Evolutionary conservation across 1,140 invertebrate genomes (phyloP).

Genomic region (Drosophila lacertosa): DNA sequence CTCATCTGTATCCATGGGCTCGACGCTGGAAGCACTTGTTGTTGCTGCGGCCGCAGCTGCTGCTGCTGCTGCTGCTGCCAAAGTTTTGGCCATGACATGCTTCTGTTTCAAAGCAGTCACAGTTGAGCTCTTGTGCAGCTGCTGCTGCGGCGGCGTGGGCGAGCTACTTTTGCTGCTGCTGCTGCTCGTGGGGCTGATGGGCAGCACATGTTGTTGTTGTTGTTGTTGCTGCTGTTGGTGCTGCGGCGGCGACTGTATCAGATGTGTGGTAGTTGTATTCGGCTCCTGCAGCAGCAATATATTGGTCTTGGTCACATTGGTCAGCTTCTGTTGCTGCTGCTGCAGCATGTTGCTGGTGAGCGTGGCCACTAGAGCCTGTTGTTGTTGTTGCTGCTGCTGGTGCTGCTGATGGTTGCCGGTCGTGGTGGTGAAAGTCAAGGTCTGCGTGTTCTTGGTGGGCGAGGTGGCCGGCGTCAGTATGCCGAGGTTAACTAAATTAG

Average conservation of each 20-base stretch:
- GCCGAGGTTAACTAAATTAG: conserved; percentile 84
- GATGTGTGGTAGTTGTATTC: conserved; percentile 39
- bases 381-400: conserved; percentile 64
- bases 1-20: conserved; percentile 73
- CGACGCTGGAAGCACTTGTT: conserved; percentile 27
- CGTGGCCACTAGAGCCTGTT: conserved; percentile 63
- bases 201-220: conserved; percentile 67
- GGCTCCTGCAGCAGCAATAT: conserved; percentile 65
- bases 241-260: conserved; percentile 50
- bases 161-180: conserved; percentile 73
- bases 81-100: conserved; percentile 45
- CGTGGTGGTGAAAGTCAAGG: conserved; percentile 73
- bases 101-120: conserved; percentile 37
- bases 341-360: conserved; percentile 53
- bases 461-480: conserved; percentile 86
- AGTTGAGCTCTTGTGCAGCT: conserved; percentile 46
- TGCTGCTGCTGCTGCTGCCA: conserved; percentile 12
- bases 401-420: conserved; percentile 53
- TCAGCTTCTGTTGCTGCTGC: conserved; percentile 38
- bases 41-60: too few species aligned
- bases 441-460: conserved; percentile 83
- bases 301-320: conserved; percentile 50
- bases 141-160: conserved; percentile 63
- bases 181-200: conserved; percentile 79
- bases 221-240: conserved; percentile 53